Base-by-base conservation (phyloP, 2,888 invertebrate genomes). In the Sicus ferrugineus region DNA sequence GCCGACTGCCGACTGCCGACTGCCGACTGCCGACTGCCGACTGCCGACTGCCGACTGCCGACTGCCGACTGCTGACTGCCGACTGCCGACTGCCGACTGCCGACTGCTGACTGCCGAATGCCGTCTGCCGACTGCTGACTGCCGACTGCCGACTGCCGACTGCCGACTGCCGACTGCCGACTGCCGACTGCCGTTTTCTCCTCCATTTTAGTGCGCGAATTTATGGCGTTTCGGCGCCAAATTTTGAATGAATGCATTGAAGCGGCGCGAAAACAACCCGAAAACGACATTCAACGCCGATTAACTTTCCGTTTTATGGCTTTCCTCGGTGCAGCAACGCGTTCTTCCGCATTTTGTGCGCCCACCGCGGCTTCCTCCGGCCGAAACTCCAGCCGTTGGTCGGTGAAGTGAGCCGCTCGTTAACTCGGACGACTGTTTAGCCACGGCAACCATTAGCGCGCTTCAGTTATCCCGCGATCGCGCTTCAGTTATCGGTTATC, bases 181-280 rank as follows among this genome's bases (percentile, higher is more conserved):
- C 42, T 4, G 16, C 42, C n/a, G n/a, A 14, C 46, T 11, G 46
- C n/a, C 46, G 46, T 46, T 46, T 46, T n/a, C 4, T 46, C 46
- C 3, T n/a, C n/a, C n/a, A n/a, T n/a, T n/a, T n/a, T n/a, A n/a
- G 34, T 2, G 7, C 14, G 54, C 2, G 16, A 54, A 9, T 23
- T 28, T 23, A 54, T n/a, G 14, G 19, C 7, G 23, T 54, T 54
- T 28, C 26, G 54, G 54, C 54, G 54, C 54, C 54, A 54, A 54
- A 54, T 54, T 54, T 14, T 1, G 42, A 9, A 42, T 14, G 16
- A 14, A 42, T 42, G 16, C 42, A 38, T n/a, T 4, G 14, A 42
- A 42, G n/a, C n/a, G 42, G 42, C 42, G 7, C 11, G 42, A 4
- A 42, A 4, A 9, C 14, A 34, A 1, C 7, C 34, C 14, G 34